A percentile compares a stretch with the other conserved stretches of the same genome.
These are phyloP conservation scores for Callithrix jacchus DNA, from an alignment of 2,113 vertebrate species.

Conservation along the genomic window DNA sequence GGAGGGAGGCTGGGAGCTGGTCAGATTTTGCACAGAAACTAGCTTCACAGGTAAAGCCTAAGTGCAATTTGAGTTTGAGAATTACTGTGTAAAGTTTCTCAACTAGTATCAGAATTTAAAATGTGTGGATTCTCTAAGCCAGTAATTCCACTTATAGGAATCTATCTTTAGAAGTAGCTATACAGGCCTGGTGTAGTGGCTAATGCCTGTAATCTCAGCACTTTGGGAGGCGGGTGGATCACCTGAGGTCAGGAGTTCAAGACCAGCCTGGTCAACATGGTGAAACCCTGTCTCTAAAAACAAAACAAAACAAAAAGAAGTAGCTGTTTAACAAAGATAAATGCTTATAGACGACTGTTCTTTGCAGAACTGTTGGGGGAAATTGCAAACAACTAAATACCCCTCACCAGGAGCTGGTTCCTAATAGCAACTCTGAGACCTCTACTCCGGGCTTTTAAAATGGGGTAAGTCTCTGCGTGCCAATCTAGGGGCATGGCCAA, in stretches of 20 bases:
- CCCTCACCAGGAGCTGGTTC: neutral
- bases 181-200: neutral
- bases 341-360: neutral
- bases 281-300: too few species aligned
- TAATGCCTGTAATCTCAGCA: too few species aligned
- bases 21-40: neutral
- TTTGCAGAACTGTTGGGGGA: slow-evolving; percentile 29
- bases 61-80: neutral
- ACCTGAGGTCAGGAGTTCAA: too few species aligned
- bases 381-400: neutral
- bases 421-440: neutral
- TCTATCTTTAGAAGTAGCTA: neutral
- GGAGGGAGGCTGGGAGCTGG: neutral
- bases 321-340: neutral
- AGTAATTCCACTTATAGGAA: neutral
- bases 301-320: neutral
- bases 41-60: neutral
- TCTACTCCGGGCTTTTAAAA: neutral
- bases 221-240: too few species aligned
- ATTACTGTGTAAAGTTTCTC: neutral
- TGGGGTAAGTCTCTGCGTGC: neutral
- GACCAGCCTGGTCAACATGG: too few species aligned
- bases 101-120: slow-evolving; percentile 17
- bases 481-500: neutral
- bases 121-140: neutral